phyloP scores from a whole-genome alignment of 23 tunicate genomes.

The Phallusia fumigata region DNA sequence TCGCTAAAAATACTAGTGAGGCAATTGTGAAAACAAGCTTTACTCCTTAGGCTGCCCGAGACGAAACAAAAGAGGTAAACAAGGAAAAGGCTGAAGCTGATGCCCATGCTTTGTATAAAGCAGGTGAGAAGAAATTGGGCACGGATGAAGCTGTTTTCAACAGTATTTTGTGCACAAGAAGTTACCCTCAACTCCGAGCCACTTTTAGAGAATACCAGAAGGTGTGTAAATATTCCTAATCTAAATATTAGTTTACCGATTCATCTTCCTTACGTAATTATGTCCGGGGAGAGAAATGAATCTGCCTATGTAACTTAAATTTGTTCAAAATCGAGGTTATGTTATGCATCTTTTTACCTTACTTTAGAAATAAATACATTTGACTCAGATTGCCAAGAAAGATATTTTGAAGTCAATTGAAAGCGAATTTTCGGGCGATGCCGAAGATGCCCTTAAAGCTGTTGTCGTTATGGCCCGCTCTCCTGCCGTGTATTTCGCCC shows the following conservation, averaged over 20 bases:
- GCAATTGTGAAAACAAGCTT: too few species aligned
- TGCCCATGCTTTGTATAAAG: slow-evolving; percentile 47
- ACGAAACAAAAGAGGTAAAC: slow-evolving; percentile 27
- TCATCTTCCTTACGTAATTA: too few species aligned
- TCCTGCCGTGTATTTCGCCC: slow-evolving; percentile 50
- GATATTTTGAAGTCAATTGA: slow-evolving; percentile 50
- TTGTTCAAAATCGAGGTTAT: too few species aligned
- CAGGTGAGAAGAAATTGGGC: slow-evolving; percentile 81
- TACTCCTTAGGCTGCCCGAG: slow-evolving; percentile 41
- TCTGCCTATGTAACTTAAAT: too few species aligned
- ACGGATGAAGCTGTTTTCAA: slow-evolving; percentile 69
- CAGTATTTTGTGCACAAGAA: slow-evolving; percentile 36
- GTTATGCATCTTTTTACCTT: too few species aligned
- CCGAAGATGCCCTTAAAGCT: slow-evolving; percentile 42
- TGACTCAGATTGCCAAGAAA: slow-evolving; percentile 45
- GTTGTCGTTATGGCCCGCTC: slow-evolving; percentile 35
- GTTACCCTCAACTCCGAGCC: slow-evolving; percentile 46
- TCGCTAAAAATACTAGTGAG: background rate
- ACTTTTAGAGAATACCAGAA: slow-evolving; percentile 51
- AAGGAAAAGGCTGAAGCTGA: slow-evolving; percentile 41
- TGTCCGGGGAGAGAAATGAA: too few species aligned
- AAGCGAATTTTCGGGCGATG: slow-evolving; percentile 66
- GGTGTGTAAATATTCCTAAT: slow-evolving; percentile 15
- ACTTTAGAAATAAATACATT: too few species aligned
- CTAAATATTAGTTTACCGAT: too few species aligned